These are phyloP conservation scores for Tarsius wallacei DNA, from an alignment of 2,797 vertebrate genomes.

Conservation along the genomic window DNA sequence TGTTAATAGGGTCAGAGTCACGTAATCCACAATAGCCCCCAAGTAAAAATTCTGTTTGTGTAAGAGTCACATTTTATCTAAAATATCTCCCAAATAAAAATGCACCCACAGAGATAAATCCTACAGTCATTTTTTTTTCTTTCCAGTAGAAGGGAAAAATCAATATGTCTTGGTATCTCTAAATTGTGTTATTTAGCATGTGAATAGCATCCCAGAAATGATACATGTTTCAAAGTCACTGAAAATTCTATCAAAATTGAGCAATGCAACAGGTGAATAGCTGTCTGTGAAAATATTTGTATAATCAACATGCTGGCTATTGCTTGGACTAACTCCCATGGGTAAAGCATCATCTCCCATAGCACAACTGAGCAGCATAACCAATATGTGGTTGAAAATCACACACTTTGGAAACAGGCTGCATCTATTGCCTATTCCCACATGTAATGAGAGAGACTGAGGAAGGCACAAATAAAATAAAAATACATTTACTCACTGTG, in stretches of 20 bases:
- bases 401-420: conserved; percentile 64
- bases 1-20: conserved; percentile 51
- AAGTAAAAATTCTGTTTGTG: conserved; percentile 72
- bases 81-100: conserved; percentile 76
- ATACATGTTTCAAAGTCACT: not conserved
- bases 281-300: not conserved
- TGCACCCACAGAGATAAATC: conserved; percentile 86
- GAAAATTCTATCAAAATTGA: conserved; percentile 55
- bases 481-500: conserved; percentile 93
- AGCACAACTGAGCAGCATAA: conserved; percentile 53
- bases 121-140: conserved; percentile 78
- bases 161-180: conserved; percentile 69
- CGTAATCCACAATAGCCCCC: conserved; percentile 48
- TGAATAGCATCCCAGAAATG: conserved; percentile 73
- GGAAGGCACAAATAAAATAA: conserved; percentile 75
- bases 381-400: not conserved
- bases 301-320: conserved; percentile 44
- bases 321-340: not conserved
- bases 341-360: not conserved
- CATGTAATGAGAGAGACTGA: conserved; percentile 66
- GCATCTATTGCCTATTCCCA: conserved; percentile 55
- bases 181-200: conserved; percentile 40
- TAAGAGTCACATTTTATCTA: conserved; percentile 54
- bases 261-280: conserved; percentile 70
- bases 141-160: conserved; percentile 79